Base-by-base conservation (phyloP, 2,888 invertebrate species). In the Caenorhabditis zanzibari region DNA sequence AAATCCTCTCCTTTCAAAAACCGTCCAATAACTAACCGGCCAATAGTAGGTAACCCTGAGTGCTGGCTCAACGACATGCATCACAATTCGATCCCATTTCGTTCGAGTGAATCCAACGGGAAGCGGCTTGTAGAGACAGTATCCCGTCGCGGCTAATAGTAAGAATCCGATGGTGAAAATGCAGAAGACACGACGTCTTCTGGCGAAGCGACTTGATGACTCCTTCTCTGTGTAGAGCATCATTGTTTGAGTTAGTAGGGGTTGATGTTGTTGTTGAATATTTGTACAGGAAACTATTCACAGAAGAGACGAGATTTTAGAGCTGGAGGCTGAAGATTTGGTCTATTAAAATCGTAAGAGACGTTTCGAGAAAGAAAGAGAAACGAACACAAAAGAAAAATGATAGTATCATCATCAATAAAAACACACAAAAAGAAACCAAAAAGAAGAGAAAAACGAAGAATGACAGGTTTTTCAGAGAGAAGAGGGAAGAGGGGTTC, bases 41-140 rank as follows among this genome's bases (percentile, higher is more conserved):
- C 88, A 90, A 56, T 85, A 86, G 74, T 90, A 90, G 24, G 83
- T 76, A 6, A 88, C 58, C 24, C 90, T 82, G 7, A 90, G 84
- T 7, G 80, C 85, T 26, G 87, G 85, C 59, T 90, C 90, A 41
- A 88, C 84, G 22, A 89, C 64, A 72, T 88, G 88, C 84, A 90
- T 83, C 2, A 85, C 84, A 19, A 79, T 9, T 22, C 88, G 80
- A 72, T 89, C 89, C 66, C 86, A 61, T 32, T 74, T 64, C 10
- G 80, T 73, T 16, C 71, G 73, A 9, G 86, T 85, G 64, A 89
- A 84, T 28, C 85, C 84, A 2, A 82, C 71, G 10, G 89, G 89
- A 58, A 89, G 77, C 14, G 89, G 89, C 54, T 81, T 73, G 83
- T 89, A 81, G 19, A 88, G 61, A 5, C 38, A n/a, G 16, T 74